A percentile compares a stretch with the other conserved stretches of the same genome.
Conservation (phyloP, 2,888 invertebrate genomes). For the Drosophila aldrichi region DNA sequence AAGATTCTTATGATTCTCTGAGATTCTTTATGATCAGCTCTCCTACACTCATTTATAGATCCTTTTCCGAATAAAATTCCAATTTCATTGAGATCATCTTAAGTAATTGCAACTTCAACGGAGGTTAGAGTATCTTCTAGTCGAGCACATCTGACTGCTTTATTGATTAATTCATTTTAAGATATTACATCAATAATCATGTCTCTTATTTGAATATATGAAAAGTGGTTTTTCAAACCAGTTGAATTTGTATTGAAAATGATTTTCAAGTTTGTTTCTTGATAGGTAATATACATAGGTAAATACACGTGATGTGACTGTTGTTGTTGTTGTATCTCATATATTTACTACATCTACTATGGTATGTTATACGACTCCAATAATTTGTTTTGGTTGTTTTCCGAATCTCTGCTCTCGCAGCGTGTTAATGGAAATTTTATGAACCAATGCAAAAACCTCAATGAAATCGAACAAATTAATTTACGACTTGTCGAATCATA, state of each 20-base stretch:
- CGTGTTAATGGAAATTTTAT: constrained; percentile 5
- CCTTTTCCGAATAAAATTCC: too few species aligned
- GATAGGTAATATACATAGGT: neutral
- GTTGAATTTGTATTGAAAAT: neutral
- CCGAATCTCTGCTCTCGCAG: constrained; percentile 2
- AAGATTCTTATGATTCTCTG: too few species aligned
- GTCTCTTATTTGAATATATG: neutral
- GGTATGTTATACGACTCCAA: too few species aligned
- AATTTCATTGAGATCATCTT: too few species aligned
- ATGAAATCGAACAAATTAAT: constrained; percentile 16
- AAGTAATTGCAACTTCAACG: too few species aligned
- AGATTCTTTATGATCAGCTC: too few species aligned
- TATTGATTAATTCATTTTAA: too few species aligned
- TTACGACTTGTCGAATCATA: neutral
- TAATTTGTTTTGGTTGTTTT: neutral
- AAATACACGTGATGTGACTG: neutral
- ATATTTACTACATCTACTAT: neutral
- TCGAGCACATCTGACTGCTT: neutral
- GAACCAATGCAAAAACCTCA: constrained; percentile 2
- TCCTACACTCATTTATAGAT: too few species aligned
- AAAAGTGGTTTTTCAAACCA: constrained; percentile 1
- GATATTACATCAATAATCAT: neutral
- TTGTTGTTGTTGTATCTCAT: neutral
- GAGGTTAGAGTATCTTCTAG: neutral
- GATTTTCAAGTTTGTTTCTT: neutral